Evolutionary conservation across 2,797 vertebrate species (phyloP).

Genomic region (Lutjanus campechanus): DNA sequence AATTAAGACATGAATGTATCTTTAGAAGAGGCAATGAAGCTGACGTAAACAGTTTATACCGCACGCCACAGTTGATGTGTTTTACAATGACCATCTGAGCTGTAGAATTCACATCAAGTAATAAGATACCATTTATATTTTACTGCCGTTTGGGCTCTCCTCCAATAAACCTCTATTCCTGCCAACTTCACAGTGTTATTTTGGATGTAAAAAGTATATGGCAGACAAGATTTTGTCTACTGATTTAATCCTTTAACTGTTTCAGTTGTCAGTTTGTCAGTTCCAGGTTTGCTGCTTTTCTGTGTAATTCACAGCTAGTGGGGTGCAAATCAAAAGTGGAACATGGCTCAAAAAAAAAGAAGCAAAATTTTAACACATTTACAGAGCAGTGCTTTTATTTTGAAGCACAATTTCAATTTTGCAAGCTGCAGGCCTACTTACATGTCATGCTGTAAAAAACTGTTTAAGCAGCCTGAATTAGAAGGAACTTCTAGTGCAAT

Average conservation of each 20-base stretch:
- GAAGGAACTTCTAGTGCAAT: background rate
- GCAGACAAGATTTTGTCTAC: constrained; percentile 12
- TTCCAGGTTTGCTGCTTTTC: constrained; percentile 11
- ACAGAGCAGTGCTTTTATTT: background rate
- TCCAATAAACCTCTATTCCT: constrained; percentile 33
- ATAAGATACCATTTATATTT: constrained; percentile 58
- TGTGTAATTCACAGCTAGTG: background rate
- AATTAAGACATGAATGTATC: constrained; percentile 47
- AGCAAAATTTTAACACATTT: background rate
- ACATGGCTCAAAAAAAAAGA: too few relatives aligned
- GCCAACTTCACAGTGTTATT: constrained; percentile 34
- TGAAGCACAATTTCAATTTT: background rate
- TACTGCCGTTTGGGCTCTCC: constrained; percentile 58
- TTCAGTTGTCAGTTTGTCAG: constrained; percentile 17
- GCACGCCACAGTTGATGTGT: constrained; percentile 39
- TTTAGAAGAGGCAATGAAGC: constrained; percentile 24
- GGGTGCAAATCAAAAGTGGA: too few relatives aligned
- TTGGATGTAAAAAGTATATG: constrained; percentile 17
- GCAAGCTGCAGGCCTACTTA: background rate
- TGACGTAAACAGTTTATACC: constrained; percentile 54
- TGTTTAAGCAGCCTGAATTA: too few relatives aligned
- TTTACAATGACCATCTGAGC: constrained; percentile 42
- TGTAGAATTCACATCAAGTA: constrained; percentile 43
- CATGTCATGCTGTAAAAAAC: background rate
- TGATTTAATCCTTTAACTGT: constrained; percentile 10